Base-by-base conservation (phyloP, 64 coral and sea anemone species). In the Pocillopora verrucosa region DNA sequence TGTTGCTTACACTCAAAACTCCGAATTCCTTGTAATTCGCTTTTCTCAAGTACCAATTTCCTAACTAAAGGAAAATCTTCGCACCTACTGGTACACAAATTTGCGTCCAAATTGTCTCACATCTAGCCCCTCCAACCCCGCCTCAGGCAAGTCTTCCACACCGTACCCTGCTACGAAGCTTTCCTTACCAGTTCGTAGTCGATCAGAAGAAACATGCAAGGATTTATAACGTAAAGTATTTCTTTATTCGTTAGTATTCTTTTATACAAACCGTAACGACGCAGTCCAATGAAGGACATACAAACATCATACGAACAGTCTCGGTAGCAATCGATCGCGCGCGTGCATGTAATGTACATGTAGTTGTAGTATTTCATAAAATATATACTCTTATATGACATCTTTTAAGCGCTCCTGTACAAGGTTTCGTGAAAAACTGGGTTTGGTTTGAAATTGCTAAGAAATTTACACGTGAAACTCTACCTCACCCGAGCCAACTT, bases 241-340 rank as follows among this genome's bases (percentile, higher is more conserved):
- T 20, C 25, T 70, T 70, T 70, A 25, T 72, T 45, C 9, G 57
- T 16, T 57, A 56, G 70, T 72, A 85, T 85, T 85, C 64, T 85
- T 85, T 85, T 85, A n/a, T 85, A 85, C 82, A 85, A 85, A 85
- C 82, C 82, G 56, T 85, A 85, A 85, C 82, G 65, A 85, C 38
- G 65, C 37, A 20, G 82, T 45, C 82, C 82, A 85, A 72, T 14
- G 11, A 56, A 37, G 82, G 64, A 58, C 64, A 26, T 72, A 13
- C 62, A 85, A 81, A 81, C 61, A 77, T 76, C 30, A 85, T 85
- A 85, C 22, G 65, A 58, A 85, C 82, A 85, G 65, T 16, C 80
- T 83, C 10, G 61, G 10, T 3, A n/a, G 60, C 62, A 4, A 51
- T 51, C 41, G 80, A 61, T 14, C 64, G 64, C 65, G 37, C 82